Base-by-base conservation (phyloP, 2,888 invertebrate species). In the Acronicta aceris region DNA sequence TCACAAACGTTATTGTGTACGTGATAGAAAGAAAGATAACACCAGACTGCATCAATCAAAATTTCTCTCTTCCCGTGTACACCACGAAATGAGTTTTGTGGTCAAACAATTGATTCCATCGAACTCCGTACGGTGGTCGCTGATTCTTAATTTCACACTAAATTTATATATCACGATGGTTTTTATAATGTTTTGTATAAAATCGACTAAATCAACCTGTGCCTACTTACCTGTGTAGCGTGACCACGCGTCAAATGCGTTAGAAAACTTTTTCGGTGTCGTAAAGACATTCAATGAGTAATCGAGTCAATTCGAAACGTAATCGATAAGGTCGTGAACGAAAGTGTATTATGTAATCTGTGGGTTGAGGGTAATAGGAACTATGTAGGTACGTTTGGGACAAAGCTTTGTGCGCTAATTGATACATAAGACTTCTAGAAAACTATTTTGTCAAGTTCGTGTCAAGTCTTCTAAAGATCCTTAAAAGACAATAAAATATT, bases 81-180 rank as follows among this genome's bases (percentile, higher is more conserved):
- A 78, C 77, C 76, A 78, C 84, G 85, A 88, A 93, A 93, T 93
- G 88, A 93, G 89, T 89, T 93, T 88, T 92, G 93, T 88, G 92
- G 92, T 93, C 88, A 89, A 90, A 92, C 91, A 93, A 93, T 92
- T 81, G 88, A 77, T 69, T 82, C 81, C 76, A 82, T 83, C 82
- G 81, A 77, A 81, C 80, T 72, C 69, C 76, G 67, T 74, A 74
- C 70, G 73, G 74, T 80, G 78, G 73, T 77, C 70, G 66, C 69
- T 77, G 79, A 82, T 82, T 87, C 85, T 87, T 93, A 91, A 93
- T 93, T 93, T 94, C 92, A 93, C 92, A 93, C 88, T 82, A 83
- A 83, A 89, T 92, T 89, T 89, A 86, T 86, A 81, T 66, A 65
- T 57, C 41, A 62, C 54, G 47, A 69, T 47, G 45, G 51, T 66